Evolutionary conservation across 2,113 vertebrate species (phyloP), one percentile per base, ranked within the genome.

Genomic region (Mobula hypostoma): DNA sequence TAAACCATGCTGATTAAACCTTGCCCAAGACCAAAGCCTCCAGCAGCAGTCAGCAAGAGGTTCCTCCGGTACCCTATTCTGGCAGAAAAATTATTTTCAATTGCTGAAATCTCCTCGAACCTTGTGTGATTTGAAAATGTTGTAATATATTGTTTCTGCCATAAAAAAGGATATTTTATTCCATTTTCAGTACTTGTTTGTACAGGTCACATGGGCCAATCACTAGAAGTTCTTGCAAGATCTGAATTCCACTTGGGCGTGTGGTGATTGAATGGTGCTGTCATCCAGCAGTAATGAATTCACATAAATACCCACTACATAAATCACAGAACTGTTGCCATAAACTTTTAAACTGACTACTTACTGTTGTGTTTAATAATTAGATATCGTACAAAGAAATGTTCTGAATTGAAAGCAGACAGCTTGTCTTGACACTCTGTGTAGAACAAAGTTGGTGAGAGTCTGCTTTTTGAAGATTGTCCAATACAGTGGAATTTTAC

Each of bases 381-480:
- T 90, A 32, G 12, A 66, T 66, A 66, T 90, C 5, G n/a, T 66
- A 36, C 14, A 63, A 68, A 68, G n/a, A 32, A 90, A 36, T 90
- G n/a, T 5, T 15, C 61, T 8, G 68, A 15, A 32, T 70, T 66
- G 17, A 91, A 70, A 91, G n/a, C 88, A 36, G 88, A 85, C 14
- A 40, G 79, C 79, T 82, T 88, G 11, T 27, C 58, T 88, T 14
- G 27, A 24, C 27, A 58, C 72, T 11, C 2, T 58, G 58, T 19
- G 7, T 61, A 87, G 48, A 88, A n/a, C 40, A 40, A 36, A 82
- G 14, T 21, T 82, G 32, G 14, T 7, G 1, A 40, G 4, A 21
- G 36, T 19, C 79, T 48, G 36, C 32, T 19, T 74, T 21, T 95
- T 8, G 94, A 36, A 90, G 32, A 95, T 95, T 94, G 70, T 94